Base-by-base conservation (phyloP, 2,797 vertebrate genomes). In the Rhabdophis nuchalis region DNA sequence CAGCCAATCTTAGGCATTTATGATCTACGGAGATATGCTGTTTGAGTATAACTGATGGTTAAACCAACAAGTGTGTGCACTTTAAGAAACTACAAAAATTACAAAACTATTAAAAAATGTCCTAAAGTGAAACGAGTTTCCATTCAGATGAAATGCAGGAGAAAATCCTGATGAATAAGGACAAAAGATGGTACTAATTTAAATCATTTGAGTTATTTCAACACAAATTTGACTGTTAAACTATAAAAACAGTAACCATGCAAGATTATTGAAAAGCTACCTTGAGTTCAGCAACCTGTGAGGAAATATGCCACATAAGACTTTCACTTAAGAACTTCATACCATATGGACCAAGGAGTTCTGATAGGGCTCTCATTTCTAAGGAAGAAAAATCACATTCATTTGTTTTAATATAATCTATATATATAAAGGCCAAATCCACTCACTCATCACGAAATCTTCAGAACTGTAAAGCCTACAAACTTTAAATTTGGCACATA, bases 261-360 rank as follows among this genome's bases (percentile, higher is more conserved):
- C 3, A 88, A 29, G 16, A 90, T n/a, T 36, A 68, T 64, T 46
- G 57, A 54, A 64, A 36, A 68, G 46, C 97, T 98, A 99, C 99
- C 99, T 99, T 99, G 89, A 99, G 98, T 97, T 99, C 99, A 91
- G 99, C 99, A 93, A 99, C 99, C 94, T 99, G 99, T 29, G 99
- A 99, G 18, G 99, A 99, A 96, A 99, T 99, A 97, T 99, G 99
- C 99, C 99, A 99, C 99, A 99, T 99, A 94, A 99, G 98, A 95
- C 99, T 99, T 98, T 99, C 99, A 58, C 99, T 99, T 58, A 99
- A 98, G 95, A 99, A 99, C 98, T 99, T 99, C 99, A 99, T 99
- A 23, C 99, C 99, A 58, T 99, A 99, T 0, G 99, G 99, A 86
- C 99, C 99, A 96, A 99, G 95, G 64, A 99, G 98, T 96, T 99